Evolutionary conservation across 2,797 vertebrate genomes (phyloP).

Genomic region (Melanitta fusca): DNA sequence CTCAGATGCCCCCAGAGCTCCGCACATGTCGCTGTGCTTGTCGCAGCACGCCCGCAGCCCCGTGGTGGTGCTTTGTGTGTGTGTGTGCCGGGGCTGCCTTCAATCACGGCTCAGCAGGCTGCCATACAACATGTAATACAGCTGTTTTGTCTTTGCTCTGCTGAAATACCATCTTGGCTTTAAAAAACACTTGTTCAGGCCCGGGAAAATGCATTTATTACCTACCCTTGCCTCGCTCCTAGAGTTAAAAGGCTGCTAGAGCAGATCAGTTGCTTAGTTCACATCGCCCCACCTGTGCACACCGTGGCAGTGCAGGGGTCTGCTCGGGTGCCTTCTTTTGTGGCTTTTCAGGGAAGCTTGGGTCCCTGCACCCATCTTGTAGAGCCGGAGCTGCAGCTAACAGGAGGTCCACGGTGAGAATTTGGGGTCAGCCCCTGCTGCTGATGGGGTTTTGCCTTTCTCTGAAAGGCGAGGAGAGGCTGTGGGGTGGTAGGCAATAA

Average conservation of each 20-base stretch:
- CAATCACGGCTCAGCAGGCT: background rate
- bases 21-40: too few relatives aligned
- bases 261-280: background rate
- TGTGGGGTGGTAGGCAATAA: background rate
- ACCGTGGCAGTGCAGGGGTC: accelerated
- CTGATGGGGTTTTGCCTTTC: background rate
- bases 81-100: background rate
- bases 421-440: background rate
- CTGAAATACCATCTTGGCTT: background rate
- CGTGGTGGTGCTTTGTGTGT: background rate
- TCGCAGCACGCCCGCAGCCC: background rate
- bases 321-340: background rate
- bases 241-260: too few relatives aligned
- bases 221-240: background rate
- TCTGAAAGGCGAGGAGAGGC: background rate
- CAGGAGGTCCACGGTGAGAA: background rate
- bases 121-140: background rate
- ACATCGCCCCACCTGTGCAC: background rate
- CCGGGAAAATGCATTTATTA: background rate
- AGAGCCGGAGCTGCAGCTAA: background rate
- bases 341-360: background rate
- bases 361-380: background rate
- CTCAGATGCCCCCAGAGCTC: background rate
- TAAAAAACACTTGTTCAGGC: background rate
- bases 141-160: background rate